These are phyloP conservation scores for Leucopsar rothschildi DNA, from an alignment of 2,113 vertebrate genomes.

Conservation along the genomic window DNA sequence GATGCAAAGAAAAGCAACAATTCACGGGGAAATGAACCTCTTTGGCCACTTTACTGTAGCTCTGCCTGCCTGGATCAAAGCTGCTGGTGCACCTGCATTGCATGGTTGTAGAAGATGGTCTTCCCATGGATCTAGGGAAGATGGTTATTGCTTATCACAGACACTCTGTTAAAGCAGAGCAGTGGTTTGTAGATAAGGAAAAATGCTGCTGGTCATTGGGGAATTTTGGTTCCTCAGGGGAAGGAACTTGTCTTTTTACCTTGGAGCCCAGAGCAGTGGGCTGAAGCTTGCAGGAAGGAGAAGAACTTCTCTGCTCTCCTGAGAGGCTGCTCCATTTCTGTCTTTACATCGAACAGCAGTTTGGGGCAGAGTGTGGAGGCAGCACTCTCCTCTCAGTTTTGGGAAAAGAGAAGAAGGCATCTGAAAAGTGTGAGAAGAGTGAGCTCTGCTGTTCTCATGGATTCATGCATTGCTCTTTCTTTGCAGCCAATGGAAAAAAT, in stretches of 20 bases:
- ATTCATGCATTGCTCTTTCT: background rate
- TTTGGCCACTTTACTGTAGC: background rate
- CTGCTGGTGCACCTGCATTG: constrained; percentile 23
- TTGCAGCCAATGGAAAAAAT: background rate
- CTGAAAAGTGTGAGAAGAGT: background rate
- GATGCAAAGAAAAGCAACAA: background rate
- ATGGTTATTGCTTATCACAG: background rate
- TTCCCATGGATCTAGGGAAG: background rate
- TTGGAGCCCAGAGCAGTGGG: background rate
- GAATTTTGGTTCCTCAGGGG: background rate
- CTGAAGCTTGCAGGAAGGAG: background rate
- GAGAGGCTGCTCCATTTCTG: background rate
- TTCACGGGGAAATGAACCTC: background rate
- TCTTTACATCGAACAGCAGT: background rate
- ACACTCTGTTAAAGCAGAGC: background rate
- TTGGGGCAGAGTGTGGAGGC: background rate
- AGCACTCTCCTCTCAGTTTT: background rate
- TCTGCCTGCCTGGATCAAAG: constrained; percentile 26
- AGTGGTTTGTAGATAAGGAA: background rate
- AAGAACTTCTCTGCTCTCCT: background rate
- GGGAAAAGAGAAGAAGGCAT: background rate
- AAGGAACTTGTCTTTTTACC: background rate
- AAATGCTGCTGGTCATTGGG: background rate
- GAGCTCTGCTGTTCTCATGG: background rate
- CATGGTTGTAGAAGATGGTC: background rate